These are phyloP conservation scores for Pachyuromys duprasi DNA, from an alignment of 2,797 vertebrate species.

Conservation along the genomic window DNA sequence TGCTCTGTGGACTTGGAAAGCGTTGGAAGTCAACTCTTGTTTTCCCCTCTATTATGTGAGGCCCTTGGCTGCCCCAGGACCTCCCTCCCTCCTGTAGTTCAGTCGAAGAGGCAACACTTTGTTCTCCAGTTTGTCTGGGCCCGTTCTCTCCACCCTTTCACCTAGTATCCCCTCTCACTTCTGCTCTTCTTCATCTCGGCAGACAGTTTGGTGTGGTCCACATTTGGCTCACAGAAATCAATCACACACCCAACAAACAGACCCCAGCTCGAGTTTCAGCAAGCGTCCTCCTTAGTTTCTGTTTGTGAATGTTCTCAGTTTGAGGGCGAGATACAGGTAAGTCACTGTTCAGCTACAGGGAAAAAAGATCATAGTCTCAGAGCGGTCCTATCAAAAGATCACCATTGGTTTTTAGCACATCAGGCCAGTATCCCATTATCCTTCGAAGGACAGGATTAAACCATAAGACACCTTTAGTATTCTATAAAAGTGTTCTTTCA, in stretches of 20 bases:
- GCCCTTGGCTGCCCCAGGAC: background rate
- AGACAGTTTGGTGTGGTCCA: background rate
- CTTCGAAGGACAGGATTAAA: background rate
- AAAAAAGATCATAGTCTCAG: background rate
- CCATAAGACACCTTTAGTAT: background rate
- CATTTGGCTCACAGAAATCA: background rate
- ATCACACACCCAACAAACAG: background rate
- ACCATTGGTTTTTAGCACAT: background rate
- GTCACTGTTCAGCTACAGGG: background rate
- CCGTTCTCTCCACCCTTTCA: background rate
- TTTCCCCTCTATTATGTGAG: background rate
- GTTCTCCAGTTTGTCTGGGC: background rate
- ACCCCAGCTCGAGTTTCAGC: background rate
- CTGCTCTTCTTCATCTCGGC: background rate
- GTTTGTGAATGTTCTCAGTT: conserved; percentile 22
- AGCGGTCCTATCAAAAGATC: background rate
- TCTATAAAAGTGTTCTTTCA: conserved; percentile 6
- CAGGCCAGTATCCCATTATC: background rate
- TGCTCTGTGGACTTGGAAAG: background rate
- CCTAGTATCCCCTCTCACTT: background rate
- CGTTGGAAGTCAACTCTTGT: background rate
- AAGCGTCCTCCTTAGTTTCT: background rate
- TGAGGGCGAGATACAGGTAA: background rate
- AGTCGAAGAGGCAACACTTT: background rate
- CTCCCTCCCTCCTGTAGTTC: background rate